A percentile compares a stretch with the other conserved stretches of the same genome.
phyloP scores from a whole-genome alignment of 2,888 invertebrate species.

The Biston betularia region DNA sequence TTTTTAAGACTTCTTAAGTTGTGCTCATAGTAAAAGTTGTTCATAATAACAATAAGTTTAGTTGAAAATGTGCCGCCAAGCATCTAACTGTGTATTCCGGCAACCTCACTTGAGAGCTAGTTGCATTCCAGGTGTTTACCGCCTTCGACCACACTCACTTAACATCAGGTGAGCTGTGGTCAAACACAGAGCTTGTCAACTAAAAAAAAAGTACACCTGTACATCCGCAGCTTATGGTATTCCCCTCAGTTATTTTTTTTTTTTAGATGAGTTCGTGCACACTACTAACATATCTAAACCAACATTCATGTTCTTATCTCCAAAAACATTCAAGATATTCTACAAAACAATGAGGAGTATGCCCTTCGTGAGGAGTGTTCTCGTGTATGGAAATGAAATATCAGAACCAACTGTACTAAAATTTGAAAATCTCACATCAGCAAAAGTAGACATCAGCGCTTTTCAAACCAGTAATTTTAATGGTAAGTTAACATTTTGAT shows the following conservation, averaged over 20 bases:
- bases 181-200: too few species aligned
- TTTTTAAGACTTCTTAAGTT: too few species aligned
- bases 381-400: conserved; percentile 54
- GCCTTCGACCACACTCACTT: too few species aligned
- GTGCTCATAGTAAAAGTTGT: too few species aligned
- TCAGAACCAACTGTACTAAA: conserved; percentile 42
- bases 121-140: too few species aligned
- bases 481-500: conserved; percentile 50
- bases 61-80: too few species aligned
- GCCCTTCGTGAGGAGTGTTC: conserved; percentile 51
- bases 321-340: conserved; percentile 54
- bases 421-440: conserved; percentile 51
- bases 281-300: conserved; percentile 66
- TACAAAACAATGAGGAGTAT: conserved; percentile 51
- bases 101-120: too few species aligned
- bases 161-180: too few species aligned
- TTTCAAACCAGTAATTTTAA: conserved; percentile 53
- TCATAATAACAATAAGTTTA: too few species aligned
- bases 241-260: background rate
- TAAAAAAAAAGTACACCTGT: too few species aligned
- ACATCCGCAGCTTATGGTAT: too few species aligned
- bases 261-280: conserved; percentile 69
- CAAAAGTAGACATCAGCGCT: conserved; percentile 48
- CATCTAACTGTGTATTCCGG: too few species aligned
- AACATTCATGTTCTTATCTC: conserved; percentile 66